These are phyloP conservation scores for Caerostris darwini DNA, from an alignment of 1,140 invertebrate genomes.

Conservation along the genomic window DNA sequence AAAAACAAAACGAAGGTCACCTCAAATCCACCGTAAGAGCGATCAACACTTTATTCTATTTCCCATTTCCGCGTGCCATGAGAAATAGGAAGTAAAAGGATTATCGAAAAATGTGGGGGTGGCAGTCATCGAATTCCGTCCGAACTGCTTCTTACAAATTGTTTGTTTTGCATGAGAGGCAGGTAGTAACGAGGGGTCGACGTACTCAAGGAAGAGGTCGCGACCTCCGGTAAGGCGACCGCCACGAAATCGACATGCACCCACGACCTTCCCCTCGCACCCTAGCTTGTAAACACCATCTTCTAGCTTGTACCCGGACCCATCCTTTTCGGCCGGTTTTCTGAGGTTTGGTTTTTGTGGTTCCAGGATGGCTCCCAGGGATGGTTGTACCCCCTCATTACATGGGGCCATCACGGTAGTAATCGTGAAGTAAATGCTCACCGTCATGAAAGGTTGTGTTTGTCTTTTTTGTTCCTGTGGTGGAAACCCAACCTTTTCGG, in stretches of 20 bases:
- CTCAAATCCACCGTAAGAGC: neutral
- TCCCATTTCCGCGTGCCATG: constrained; percentile 1
- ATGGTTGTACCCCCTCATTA: constrained; percentile 32
- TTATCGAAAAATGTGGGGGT: neutral
- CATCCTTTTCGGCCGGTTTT: constrained; percentile 14
- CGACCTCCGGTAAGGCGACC: constrained; percentile 30
- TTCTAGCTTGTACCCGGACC: constrained; percentile 8
- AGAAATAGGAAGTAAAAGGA: neutral
- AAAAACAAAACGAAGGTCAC: neutral
- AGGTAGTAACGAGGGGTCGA: constrained; percentile 69
- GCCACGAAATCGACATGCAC: constrained; percentile 49
- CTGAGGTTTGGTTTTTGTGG: neutral
- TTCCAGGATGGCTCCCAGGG: constrained; percentile 9
- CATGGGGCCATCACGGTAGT: constrained; percentile 36
- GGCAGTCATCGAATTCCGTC: constrained; percentile 50
- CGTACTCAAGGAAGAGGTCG: constrained; percentile 41
- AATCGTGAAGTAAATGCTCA: constrained; percentile 63
- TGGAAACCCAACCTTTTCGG: neutral
- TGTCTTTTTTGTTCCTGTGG: constrained; percentile 7
- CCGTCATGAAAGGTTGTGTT: constrained; percentile 9
- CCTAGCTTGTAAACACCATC: constrained; percentile 66
- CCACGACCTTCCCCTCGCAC: constrained; percentile 47
- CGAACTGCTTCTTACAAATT: constrained; percentile 59
- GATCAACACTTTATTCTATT: neutral
- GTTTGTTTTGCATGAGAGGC: constrained; percentile 50